Percentiles rank a stretch among this genome's conserved stretches.
Evolutionary conservation across 2,888 invertebrate species (phyloP).

Genomic region (Hydropsyche betteni): DNA sequence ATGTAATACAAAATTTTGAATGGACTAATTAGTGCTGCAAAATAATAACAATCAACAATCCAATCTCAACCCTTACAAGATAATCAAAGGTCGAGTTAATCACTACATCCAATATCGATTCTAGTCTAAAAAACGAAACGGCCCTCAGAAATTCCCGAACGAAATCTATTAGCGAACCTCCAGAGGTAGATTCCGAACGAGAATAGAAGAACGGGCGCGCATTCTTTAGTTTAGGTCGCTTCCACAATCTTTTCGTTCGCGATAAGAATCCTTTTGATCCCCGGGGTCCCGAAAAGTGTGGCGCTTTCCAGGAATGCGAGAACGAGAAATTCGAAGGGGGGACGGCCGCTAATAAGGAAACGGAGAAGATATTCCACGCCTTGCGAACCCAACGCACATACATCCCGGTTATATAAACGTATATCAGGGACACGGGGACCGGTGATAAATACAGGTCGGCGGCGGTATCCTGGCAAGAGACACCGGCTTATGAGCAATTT

Average conservation of each 20-base stretch:
- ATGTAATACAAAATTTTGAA: no score
- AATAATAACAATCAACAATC: no score
- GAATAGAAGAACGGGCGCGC: background rate
- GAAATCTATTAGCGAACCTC: slow-evolving; percentile 1
- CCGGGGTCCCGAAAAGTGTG: slow-evolving; percentile 1
- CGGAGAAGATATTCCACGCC: slow-evolving; percentile 4
- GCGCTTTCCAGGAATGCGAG: slow-evolving; percentile 1
- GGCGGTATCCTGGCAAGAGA: slow-evolving; percentile 38
- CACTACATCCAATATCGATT: no score
- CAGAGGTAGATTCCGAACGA: no score
- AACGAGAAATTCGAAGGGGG: slow-evolving; percentile 6
- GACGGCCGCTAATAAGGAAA: slow-evolving; percentile 21
- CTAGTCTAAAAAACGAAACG: no score
- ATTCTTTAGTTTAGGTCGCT: background rate
- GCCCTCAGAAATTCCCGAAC: background rate
- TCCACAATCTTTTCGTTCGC: slow-evolving; percentile 13
- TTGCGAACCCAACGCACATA: background rate
- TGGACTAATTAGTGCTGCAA: no score
- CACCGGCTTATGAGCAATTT: slow-evolving; percentile 46
- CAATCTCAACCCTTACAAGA: no score
- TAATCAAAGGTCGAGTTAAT: no score
- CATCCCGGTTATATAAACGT: background rate
- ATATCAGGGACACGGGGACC: slow-evolving; percentile 10
- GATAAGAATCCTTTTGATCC: slow-evolving; percentile 24
- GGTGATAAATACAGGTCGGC: slow-evolving; percentile 28